Percentiles rank a stretch among this genome's conserved stretches.
phyloP scores from a whole-genome alignment of 2,888 invertebrate genomes.

The Leptopterna dolabrata region DNA sequence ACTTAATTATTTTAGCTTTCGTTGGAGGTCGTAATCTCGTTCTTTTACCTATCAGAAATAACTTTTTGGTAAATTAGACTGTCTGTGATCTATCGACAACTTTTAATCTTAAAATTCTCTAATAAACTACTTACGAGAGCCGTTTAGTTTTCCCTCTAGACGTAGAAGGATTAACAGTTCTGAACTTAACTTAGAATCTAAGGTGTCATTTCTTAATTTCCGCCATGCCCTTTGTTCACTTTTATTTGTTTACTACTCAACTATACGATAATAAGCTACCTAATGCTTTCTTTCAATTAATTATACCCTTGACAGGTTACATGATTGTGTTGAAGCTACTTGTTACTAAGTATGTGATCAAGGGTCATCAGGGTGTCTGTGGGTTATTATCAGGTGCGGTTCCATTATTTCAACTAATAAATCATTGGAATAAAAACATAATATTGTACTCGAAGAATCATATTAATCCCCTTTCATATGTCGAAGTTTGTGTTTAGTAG shows the following conservation, averaged over 20 bases:
- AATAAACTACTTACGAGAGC: too few species aligned
- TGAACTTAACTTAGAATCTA: too few species aligned
- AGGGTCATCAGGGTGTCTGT: not conserved
- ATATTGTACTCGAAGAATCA: not conserved
- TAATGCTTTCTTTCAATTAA: too few species aligned
- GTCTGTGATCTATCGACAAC: conserved; percentile 37
- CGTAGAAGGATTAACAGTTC: not conserved
- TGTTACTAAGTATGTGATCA: too few species aligned
- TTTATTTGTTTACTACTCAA: too few species aligned
- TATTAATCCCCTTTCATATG: not conserved
- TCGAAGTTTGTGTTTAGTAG: not conserved
- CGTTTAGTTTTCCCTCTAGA: not conserved
- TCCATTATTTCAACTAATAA: too few species aligned
- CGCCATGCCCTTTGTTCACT: too few species aligned
- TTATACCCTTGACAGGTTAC: too few species aligned
- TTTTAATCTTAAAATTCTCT: conserved; percentile 16
- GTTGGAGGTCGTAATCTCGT: not conserved
- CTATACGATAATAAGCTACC: too few species aligned
- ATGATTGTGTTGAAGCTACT: too few species aligned
- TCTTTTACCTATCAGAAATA: not conserved
- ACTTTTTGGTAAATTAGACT: conserved; percentile 37
- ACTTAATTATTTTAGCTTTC: not conserved
- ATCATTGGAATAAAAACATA: too few species aligned
- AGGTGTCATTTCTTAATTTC: too few species aligned
- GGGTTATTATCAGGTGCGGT: not conserved